Base-by-base conservation (phyloP, 2,113 vertebrate genomes). In the Chamaea fasciata region DNA sequence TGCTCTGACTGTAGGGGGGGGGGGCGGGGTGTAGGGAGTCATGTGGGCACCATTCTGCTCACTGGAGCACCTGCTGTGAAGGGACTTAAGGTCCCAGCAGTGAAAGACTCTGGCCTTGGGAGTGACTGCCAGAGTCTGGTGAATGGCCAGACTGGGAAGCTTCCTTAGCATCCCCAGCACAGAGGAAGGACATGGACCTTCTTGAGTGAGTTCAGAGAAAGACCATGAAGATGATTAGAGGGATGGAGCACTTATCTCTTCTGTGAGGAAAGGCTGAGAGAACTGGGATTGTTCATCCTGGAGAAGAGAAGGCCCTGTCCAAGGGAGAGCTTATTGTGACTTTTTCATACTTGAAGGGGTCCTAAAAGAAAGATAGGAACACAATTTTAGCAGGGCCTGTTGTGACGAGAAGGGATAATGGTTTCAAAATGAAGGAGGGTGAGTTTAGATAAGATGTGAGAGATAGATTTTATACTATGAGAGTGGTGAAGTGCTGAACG, bases 401-500 rank as follows among this genome's bases (percentile, higher is more conserved):
- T 55, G n/a, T 71, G 41, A 31, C 30, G 11, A 79, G 30, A 41
- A 35, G 13, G 24, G 24, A 41, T 26, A n/a, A n/a, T 8, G 7
- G 10, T 21, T 71, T 87, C 35, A 35, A 71, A 62, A 63, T 30
- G 7, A 53, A 42, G 13, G 20, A 49, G 9, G 39, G 9, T 41
- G 30, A 63, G 12, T 47, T 79, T 35, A 55, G 24, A 35, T n/a
- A 11, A 41, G 24, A 63, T 41, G 16, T 30, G 24, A 55, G 27
- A 33, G 21, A 53, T 16, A 46, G 41, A 15, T 14, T 55, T 79
- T 24, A 14, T 26, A 15, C 24, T 4, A 2, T 49, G 41, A 17
- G 20, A 28, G 20, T 19, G 15, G 8, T 63, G n/a, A 71, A n/a
- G n/a, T 0, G 0, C 24, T 63, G 10, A 41, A 71, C 7, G 7